Evolutionary conservation across 1,140 invertebrate genomes (phyloP).

Genomic region (Drosophila melanica): DNA sequence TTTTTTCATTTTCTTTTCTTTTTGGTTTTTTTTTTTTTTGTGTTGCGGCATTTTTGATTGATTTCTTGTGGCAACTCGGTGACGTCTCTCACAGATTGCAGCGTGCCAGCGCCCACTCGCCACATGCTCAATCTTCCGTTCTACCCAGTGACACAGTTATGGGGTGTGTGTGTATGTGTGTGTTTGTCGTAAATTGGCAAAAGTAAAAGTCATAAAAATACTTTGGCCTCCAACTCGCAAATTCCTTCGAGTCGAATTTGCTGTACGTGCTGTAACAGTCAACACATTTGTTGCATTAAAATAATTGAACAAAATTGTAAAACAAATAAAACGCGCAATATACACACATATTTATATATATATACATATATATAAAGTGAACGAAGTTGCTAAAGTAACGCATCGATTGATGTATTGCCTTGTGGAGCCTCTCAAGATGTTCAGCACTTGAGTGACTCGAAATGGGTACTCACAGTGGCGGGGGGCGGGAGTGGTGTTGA

Average conservation of each 20-base stretch:
- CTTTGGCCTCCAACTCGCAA: slow-evolving; percentile 50
- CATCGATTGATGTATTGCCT: slow-evolving; percentile 49
- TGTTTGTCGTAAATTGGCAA: slow-evolving; percentile 65
- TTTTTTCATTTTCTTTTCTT: slow-evolving; percentile 30
- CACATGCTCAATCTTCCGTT: slow-evolving; percentile 13
- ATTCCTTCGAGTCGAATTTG: slow-evolving; percentile 30
- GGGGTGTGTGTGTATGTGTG: slow-evolving; percentile 1
- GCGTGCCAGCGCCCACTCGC: background rate
- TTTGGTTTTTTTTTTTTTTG: slow-evolving; percentile 43
- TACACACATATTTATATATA: background rate
- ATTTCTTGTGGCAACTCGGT: slow-evolving; percentile 77
- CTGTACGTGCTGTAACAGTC: slow-evolving; percentile 50
- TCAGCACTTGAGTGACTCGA: slow-evolving; percentile 28
- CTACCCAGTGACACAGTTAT: slow-evolving; percentile 54
- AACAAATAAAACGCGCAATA: slow-evolving; percentile 60
- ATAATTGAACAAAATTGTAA: slow-evolving; percentile 78
- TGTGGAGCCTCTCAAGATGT: slow-evolving; percentile 2
- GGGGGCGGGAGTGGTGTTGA: background rate
- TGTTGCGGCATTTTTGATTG: slow-evolving; percentile 75
- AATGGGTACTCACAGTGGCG: slow-evolving; percentile 22
- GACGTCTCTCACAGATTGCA: slow-evolving; percentile 52
- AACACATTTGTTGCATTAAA: slow-evolving; percentile 81
- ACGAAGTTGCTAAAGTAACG: slow-evolving; percentile 11
- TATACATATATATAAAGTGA: background rate
- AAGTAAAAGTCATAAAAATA: slow-evolving; percentile 74